Evolutionary conservation across 2,113 vertebrate genomes (phyloP).

Genomic region (Indicator indicator): DNA sequence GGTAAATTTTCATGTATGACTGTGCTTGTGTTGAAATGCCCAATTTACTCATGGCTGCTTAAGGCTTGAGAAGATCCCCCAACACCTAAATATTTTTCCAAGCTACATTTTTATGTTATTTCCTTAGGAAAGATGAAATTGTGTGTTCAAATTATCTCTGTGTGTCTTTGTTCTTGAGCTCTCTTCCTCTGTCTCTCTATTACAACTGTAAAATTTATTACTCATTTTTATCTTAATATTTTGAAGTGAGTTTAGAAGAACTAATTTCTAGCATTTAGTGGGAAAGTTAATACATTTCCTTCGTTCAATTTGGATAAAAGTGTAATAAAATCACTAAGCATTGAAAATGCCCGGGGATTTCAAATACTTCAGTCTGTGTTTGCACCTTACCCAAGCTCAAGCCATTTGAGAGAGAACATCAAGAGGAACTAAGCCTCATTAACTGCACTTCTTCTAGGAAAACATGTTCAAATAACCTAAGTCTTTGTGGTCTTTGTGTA

Average conservation of each 20-base stretch:
- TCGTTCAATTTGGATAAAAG: neutral
- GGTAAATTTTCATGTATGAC: constrained; percentile 73
- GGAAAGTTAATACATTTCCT: too few species aligned
- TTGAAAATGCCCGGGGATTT: neutral
- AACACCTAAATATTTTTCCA: neutral
- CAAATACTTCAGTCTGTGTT: neutral
- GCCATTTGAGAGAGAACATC: neutral
- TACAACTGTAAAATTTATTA: neutral
- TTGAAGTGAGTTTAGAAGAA: too few species aligned
- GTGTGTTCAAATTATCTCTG: neutral
- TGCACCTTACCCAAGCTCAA: neutral
- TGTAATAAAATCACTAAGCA: neutral
- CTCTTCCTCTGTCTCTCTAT: neutral
- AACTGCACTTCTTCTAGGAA: neutral
- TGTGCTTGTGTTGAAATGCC: neutral
- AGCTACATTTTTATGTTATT: neutral
- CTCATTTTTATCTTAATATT: neutral
- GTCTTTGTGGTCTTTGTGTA: neutral
- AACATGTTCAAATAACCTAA: neutral
- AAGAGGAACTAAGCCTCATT: neutral
- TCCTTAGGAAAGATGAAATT: neutral
- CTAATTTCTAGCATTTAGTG: too few species aligned
- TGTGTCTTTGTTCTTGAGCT: neutral
- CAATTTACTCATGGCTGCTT: neutral
- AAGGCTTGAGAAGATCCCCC: neutral